Base-by-base conservation (phyloP, 2,888 invertebrate genomes). In the Celastrina argiolus region DNA sequence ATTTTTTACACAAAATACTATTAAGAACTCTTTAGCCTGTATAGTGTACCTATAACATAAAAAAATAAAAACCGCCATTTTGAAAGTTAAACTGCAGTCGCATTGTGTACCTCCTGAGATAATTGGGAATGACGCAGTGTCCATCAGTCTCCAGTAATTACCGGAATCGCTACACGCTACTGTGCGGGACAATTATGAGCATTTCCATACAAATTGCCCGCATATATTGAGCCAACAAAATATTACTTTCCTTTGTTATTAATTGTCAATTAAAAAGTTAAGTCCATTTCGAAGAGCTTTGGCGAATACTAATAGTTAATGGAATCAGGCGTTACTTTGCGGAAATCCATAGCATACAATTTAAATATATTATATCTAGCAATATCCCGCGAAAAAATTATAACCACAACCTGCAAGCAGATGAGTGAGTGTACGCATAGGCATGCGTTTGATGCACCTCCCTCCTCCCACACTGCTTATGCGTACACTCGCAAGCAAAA, bases 171-270 rank as follows among this genome's bases (percentile, higher is more conserved):
- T 22, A 16, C 22, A 26, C 51, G 51, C 22, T 22, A 51, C 22
- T 51, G 51, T 51, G 51, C 51, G 12, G 22, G 8, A 51, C 51
- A 22, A 51, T 51, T 51, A 26, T 14, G 51, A 12, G 14, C 22
- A 51, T 51, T 26, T 51, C 51, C 51, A 51, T 51, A 51, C 51
- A 51, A 51, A 51, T 51, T 22, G 22, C 51, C 14, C 22, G 26
- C 51, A 51, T 26, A 51, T 12, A 18, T 18, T 18, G 45, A 26
- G 51, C 51, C 12, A 10, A 36, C 36, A 36, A 14, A 42, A 51
- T 5, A 51, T 51, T 51, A 51, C 51, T 51, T 51, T 51, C 45
- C 45, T 18, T 45, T 31, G 31, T 31, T 45, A 45, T 18, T 18
- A 45, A 45, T 45, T 45, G 45, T 10, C 45, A 18, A 45, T 45